phyloP scores from a whole-genome alignment of 2,797 vertebrate species.

The Pseudocheirus occidentalis region DNA sequence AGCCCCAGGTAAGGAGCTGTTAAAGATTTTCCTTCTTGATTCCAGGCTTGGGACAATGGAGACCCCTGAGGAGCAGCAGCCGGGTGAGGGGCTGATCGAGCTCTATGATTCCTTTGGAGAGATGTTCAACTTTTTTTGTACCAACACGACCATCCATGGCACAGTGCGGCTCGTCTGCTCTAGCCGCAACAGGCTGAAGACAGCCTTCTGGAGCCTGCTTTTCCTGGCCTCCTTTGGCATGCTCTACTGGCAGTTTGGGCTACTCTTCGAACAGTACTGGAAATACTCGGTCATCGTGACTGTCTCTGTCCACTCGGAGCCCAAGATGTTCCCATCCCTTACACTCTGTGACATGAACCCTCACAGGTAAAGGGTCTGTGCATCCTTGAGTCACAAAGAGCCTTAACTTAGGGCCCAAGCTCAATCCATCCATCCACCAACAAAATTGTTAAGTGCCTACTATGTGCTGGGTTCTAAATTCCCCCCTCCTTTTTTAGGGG shows the following conservation, averaged over 20 bases:
- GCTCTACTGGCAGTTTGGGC: slow-evolving; percentile 82
- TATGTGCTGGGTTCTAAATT: neutral
- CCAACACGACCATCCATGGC: slow-evolving; percentile 83
- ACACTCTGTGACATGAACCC: slow-evolving; percentile 85
- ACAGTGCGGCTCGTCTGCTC: slow-evolving; percentile 82
- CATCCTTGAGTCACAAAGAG: neutral
- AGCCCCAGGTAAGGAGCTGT: neutral
- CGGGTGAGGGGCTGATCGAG: slow-evolving; percentile 77
- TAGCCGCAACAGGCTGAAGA: slow-evolving; percentile 73
- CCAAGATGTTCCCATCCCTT: slow-evolving; percentile 80
- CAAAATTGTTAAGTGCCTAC: neutral
- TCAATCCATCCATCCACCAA: neutral
- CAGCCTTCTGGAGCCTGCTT: slow-evolving; percentile 80
- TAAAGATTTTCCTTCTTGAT: neutral
- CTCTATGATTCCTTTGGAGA: slow-evolving; percentile 82
- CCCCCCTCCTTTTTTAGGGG: neutral
- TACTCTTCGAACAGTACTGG: slow-evolving; percentile 81
- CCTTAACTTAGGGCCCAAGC: neutral
- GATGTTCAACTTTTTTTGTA: slow-evolving; percentile 85
- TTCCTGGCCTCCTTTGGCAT: slow-evolving; percentile 75
- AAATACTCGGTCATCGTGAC: slow-evolving; percentile 73
- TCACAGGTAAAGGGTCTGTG: slow-evolving; percentile 65
- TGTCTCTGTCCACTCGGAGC: slow-evolving; percentile 73
- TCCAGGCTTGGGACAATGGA: slow-evolving; percentile 60
- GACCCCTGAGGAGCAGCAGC: neutral